Evolutionary conservation across 2,113 vertebrate species (phyloP).

Genomic region (Anser brachyrhynchus): DNA sequence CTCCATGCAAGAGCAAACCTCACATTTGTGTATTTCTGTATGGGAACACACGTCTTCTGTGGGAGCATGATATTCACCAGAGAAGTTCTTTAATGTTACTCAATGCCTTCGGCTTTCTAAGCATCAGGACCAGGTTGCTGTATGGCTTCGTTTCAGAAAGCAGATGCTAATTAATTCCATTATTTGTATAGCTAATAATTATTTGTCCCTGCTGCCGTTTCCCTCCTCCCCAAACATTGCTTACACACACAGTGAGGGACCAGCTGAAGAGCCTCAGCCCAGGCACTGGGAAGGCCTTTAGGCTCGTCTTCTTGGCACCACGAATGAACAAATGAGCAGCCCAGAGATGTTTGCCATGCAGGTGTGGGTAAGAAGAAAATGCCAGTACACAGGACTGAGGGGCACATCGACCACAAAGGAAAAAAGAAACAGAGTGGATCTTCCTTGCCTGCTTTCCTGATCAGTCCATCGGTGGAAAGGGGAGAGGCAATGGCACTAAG

Average conservation of each 20-base stretch:
- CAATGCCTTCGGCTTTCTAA: neutral
- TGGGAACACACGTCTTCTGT: neutral
- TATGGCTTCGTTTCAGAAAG: neutral
- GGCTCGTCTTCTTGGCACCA: neutral
- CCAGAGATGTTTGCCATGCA: neutral
- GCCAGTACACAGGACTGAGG: rapidly evolving
- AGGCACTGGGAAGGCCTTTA: neutral
- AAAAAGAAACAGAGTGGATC: neutral
- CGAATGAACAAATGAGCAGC: neutral
- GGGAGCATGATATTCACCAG: neutral
- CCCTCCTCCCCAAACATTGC: neutral
- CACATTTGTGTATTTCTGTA: neutral
- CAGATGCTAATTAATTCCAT: conserved; percentile 35
- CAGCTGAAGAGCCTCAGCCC: neutral
- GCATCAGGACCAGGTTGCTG: neutral
- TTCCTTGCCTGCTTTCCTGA: neutral
- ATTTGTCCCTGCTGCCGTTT: conserved; percentile 8
- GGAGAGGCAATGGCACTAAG: rapidly evolving
- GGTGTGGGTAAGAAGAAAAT: neutral
- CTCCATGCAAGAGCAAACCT: neutral
- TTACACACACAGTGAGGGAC: neutral
- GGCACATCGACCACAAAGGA: neutral
- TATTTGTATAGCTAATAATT: conserved; percentile 27
- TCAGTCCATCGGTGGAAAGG: neutral
- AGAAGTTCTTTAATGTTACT: neutral